Percentiles rank a stretch among this genome's conserved stretches.
These are phyloP conservation scores for Rhabditoides inermis DNA, from an alignment of 2,888 invertebrate genomes.

Conservation along the genomic window DNA sequence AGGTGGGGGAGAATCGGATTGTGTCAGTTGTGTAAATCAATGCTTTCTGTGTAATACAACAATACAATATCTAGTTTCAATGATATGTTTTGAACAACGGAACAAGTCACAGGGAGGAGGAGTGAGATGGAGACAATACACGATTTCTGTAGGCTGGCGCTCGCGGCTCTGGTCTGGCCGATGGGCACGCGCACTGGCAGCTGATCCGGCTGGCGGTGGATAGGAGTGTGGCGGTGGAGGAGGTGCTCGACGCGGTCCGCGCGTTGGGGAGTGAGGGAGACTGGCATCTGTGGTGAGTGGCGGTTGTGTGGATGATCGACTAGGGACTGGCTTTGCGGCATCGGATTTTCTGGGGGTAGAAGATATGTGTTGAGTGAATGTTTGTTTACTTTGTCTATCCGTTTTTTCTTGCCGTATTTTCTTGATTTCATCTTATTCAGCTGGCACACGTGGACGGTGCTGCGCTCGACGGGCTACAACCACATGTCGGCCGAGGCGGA, in stretches of 20 bases:
- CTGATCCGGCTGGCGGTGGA: conserved; percentile 20
- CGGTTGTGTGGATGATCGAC: conserved; percentile 21
- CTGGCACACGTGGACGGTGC: conserved; percentile 32
- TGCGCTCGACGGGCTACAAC: conserved; percentile 22
- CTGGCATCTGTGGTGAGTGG: too few relatives aligned
- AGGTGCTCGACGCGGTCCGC: conserved; percentile 15
- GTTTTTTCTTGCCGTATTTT: neutral
- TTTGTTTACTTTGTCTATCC: neutral
- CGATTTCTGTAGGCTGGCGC: too few relatives aligned
- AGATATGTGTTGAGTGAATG: neutral
- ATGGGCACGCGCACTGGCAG: too few relatives aligned
- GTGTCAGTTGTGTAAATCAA: too few relatives aligned
- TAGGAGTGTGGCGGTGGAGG: conserved; percentile 17
- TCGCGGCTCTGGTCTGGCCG: too few relatives aligned
- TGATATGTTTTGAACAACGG: too few relatives aligned
- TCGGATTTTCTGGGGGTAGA: neutral
- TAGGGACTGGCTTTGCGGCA: conserved; percentile 1
- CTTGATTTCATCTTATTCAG: conserved; percentile 2
- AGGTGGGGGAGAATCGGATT: too few relatives aligned
- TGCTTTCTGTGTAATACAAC: too few relatives aligned
- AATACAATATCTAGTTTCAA: too few relatives aligned
- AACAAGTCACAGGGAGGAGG: too few relatives aligned
- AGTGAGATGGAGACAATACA: too few relatives aligned
- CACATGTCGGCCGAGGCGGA: conserved; percentile 20
- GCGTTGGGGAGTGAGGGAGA: too few relatives aligned